phyloP scores from a whole-genome alignment of 2,113 vertebrate species.

The Cairina moschata region DNA sequence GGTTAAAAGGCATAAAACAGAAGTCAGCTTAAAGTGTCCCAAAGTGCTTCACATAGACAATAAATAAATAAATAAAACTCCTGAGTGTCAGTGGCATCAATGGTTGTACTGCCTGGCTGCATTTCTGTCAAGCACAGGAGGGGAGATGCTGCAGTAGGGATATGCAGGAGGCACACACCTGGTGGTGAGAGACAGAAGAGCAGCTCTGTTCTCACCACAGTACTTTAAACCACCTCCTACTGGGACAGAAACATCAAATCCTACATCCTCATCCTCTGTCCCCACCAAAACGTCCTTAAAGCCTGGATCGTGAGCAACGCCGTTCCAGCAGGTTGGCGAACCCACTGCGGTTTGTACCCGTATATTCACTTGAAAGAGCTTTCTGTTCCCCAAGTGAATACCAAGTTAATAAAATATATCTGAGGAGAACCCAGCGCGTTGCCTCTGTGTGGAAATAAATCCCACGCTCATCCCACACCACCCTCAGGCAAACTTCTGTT shows the following conservation, averaged over 20 bases:
- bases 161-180: neutral
- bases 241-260: neutral
- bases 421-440: neutral
- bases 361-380: neutral
- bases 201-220: neutral
- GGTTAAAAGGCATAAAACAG: neutral
- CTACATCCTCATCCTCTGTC: neutral
- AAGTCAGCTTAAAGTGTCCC: neutral
- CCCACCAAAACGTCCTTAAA: neutral
- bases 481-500: neutral
- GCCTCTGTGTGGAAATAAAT: neutral
- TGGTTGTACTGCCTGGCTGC: neutral
- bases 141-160: neutral
- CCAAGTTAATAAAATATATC: constrained; percentile 33
- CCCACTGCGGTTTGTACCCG: neutral
- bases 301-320: rapidly evolving
- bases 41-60: neutral
- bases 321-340: neutral
- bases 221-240: neutral
- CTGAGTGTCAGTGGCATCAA: neutral
- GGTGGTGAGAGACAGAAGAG: rapidly evolving
- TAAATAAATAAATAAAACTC: neutral
- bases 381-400: neutral
- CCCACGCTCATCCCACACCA: constrained; percentile 10
- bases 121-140: neutral